Conservation (phyloP, 1,140 invertebrate species). For the Pseudomyrmex gracilis region DNA sequence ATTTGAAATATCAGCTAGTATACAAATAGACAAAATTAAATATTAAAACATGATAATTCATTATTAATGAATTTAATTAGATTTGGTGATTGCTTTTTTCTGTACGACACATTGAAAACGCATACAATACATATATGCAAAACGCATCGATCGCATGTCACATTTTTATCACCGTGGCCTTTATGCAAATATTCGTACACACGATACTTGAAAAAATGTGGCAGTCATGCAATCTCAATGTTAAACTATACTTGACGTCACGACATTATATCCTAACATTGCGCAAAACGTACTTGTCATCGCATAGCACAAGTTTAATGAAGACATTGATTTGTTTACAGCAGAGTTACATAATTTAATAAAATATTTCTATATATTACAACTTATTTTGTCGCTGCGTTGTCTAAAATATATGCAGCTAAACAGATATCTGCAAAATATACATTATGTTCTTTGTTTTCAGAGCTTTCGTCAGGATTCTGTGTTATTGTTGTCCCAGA, state of each 20-base stretch:
- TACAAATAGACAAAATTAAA: background rate
- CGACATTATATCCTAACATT: constrained; percentile 23
- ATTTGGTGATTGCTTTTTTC: background rate
- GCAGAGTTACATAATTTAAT: no score
- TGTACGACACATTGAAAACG: constrained; percentile 20
- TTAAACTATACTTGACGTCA: constrained; percentile 49
- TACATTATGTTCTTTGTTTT: constrained; percentile 77
- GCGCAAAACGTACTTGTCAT: constrained; percentile 21
- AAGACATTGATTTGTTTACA: constrained; percentile 12
- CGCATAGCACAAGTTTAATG: constrained; percentile 17
- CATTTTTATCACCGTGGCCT: constrained; percentile 36
- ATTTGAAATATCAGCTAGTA: background rate
- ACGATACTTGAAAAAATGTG: constrained; percentile 61
- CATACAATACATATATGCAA: background rate
- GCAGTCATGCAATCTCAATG: constrained; percentile 69
- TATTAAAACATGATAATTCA: background rate
- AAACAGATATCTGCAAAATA: no score
- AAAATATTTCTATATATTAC: background rate
- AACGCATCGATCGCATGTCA: constrained; percentile 61
- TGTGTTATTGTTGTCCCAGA: constrained; percentile 92
- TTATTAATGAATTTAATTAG: background rate
- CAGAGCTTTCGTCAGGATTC: constrained; percentile 93
- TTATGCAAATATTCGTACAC: constrained; percentile 69
- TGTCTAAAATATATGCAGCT: background rate
- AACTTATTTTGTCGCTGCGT: background rate